Conservation (phyloP, 2,888 invertebrate genomes). For the Hyalella azteca region DNA sequence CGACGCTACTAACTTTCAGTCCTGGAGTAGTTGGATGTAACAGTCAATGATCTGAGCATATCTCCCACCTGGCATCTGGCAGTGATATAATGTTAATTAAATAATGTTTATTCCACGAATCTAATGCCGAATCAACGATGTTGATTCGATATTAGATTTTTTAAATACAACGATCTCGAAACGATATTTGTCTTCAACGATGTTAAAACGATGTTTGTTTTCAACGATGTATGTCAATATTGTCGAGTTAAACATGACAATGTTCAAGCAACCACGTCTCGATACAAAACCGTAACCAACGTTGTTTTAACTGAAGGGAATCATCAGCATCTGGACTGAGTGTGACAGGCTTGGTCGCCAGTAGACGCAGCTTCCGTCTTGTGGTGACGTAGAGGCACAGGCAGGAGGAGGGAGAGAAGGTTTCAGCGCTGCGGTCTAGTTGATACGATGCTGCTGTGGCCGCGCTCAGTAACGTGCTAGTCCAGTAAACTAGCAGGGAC, state of each 20-base stretch:
- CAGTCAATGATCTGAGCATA: no score
- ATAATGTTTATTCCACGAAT: no score
- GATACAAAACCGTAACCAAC: not conserved
- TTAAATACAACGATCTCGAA: not conserved
- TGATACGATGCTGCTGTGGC: not conserved
- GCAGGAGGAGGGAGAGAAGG: no score
- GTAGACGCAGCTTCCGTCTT: not conserved
- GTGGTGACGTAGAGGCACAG: not conserved
- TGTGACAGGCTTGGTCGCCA: not conserved
- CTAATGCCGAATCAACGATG: no score
- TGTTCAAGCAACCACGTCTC: not conserved
- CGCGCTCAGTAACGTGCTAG: not conserved
- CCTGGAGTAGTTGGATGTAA: no score
- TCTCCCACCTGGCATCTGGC: no score
- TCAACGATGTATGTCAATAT: not conserved
- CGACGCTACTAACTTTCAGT: no score
- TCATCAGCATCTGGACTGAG: not conserved
- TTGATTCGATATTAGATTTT: no score
- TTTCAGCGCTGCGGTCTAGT: not conserved
- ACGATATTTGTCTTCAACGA: not conserved
- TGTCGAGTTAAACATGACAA: not conserved
- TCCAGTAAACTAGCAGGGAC: not conserved
- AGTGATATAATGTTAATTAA: no score
- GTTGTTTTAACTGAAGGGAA: not conserved
- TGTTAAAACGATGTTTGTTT: not conserved